Evolutionary conservation across 2,113 vertebrate genomes (phyloP).

Genomic region (Mirounga angustirostris): DNA sequence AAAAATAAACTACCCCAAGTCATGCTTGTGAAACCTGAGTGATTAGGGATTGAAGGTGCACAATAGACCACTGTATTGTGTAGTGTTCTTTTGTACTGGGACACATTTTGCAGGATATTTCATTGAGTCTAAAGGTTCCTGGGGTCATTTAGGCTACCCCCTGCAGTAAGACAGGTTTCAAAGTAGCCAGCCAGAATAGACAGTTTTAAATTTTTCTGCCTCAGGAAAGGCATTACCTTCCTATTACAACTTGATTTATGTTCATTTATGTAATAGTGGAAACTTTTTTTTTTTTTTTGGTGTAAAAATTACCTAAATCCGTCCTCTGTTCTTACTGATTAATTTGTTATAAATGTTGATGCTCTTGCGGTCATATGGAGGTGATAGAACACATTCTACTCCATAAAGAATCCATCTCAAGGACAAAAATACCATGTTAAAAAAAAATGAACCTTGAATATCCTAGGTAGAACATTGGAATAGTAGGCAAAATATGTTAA

Average conservation of each 20-base stretch:
- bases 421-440: neutral
- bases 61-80: neutral
- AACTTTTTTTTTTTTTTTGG: neutral
- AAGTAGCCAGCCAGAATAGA: neutral
- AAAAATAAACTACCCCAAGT: slow-evolving; percentile 74
- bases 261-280: neutral
- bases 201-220: neutral
- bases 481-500: neutral
- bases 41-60: neutral
- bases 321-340: neutral
- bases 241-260: neutral
- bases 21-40: slow-evolving; percentile 26
- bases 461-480: neutral
- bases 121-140: neutral
- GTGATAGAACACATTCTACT: slow-evolving; percentile 1
- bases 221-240: slow-evolving; percentile 26
- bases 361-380: neutral
- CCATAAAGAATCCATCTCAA: neutral
- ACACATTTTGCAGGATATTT: neutral
- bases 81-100: slow-evolving; percentile 54
- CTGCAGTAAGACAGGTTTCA: neutral
- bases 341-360: slow-evolving; percentile 49
- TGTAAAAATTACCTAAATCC: neutral
- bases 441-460: neutral
- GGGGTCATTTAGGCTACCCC: neutral